Base-by-base conservation (phyloP, 1,140 invertebrate genomes). In the Caenorhabditis elegans region DNA sequence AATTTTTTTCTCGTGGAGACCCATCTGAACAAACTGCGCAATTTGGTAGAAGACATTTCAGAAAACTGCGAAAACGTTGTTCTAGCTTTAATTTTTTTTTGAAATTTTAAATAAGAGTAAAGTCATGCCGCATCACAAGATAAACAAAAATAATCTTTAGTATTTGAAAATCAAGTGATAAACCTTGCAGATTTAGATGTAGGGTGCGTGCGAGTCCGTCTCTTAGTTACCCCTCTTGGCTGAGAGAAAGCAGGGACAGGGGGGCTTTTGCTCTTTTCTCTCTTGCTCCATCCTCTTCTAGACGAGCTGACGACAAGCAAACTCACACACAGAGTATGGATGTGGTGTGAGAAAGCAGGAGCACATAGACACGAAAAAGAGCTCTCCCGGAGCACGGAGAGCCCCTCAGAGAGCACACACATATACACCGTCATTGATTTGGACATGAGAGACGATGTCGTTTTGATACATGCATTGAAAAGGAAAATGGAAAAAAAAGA, bases 401-500 rank as follows among this genome's bases (percentile, higher is more conserved):
- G 31, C 26, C 24, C 53, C 31, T 53, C 19, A 24, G 34, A 36
- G 31, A 70, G 31, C 60, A 60, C 53, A 60, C n/a, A n/a, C n/a
- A n/a, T n/a, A n/a, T n/a, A n/a, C 60, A 70, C 60, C 60, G 60
- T 70, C 60, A 70, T 70, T 70, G 60, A 70, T 70, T 70, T 70
- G 26, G 34, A 70, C 34, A 70, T 70, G 60, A 70, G 60, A 39
- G 60, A 70, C 55, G 55, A 60, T 60, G 55, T 60, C 55, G 60
- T 70, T 39, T 70, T 39, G 31, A 34, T 28, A 60, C 31, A 70
- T 70, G 28, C n/a, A 17, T 34, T 39, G 26, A 39, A 70, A n/a
- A 70, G 10, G 22, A 39, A 36, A 8, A 22, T 36, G n/a, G 6
- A 10, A n/a, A 53, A 17, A 24, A 6, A n/a, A 39, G 10, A 43